A percentile compares a stretch with the other conserved stretches of the same genome.
phyloP scores from a whole-genome alignment of 2,797 vertebrate genomes.

The Labroides dimidiatus region DNA sequence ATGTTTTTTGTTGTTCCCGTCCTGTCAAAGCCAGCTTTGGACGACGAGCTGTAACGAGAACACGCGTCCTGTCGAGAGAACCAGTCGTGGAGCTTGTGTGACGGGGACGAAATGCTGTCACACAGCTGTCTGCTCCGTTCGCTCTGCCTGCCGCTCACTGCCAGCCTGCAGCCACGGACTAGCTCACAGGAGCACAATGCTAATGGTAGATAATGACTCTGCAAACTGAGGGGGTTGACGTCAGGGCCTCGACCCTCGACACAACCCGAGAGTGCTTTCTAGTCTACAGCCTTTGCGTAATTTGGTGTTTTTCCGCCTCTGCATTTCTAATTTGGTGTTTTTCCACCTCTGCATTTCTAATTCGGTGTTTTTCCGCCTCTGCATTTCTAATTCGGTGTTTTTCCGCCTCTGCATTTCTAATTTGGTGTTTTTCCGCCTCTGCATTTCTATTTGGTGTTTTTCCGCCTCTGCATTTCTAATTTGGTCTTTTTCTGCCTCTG shows the following conservation, averaged over 20 bases:
- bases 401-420: too few species aligned
- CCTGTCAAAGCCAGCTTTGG: slow-evolving; percentile 34
- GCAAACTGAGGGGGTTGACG: slow-evolving; percentile 17
- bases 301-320: too few species aligned
- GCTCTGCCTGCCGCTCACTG: slow-evolving; percentile 59
- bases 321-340: too few species aligned
- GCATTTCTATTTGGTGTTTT: too few species aligned
- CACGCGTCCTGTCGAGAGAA: slow-evolving; percentile 52
- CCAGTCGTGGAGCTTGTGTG: slow-evolving; percentile 31
- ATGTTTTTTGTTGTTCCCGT: slow-evolving; percentile 24
- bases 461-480: too few species aligned
- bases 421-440: too few species aligned
- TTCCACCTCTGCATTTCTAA: too few species aligned
- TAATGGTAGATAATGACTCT: slow-evolving; percentile 56
- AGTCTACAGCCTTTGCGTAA: too few species aligned
- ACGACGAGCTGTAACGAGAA: slow-evolving; percentile 43
- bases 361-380: too few species aligned
- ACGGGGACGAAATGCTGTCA: slow-evolving; percentile 20
- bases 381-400: too few species aligned
- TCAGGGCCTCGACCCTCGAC: not conserved
- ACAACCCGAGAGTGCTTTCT: too few species aligned
- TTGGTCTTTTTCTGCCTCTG: too few species aligned
- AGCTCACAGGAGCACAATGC: slow-evolving; percentile 39
- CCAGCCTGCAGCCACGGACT: slow-evolving; percentile 19
- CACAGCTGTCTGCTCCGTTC: slow-evolving; percentile 61